A percentile compares a stretch with the other conserved stretches of the same genome.
These are phyloP conservation scores for Dromaius novaehollandiae DNA, from an alignment of 2,113 vertebrate genomes.

Conservation along the genomic window DNA sequence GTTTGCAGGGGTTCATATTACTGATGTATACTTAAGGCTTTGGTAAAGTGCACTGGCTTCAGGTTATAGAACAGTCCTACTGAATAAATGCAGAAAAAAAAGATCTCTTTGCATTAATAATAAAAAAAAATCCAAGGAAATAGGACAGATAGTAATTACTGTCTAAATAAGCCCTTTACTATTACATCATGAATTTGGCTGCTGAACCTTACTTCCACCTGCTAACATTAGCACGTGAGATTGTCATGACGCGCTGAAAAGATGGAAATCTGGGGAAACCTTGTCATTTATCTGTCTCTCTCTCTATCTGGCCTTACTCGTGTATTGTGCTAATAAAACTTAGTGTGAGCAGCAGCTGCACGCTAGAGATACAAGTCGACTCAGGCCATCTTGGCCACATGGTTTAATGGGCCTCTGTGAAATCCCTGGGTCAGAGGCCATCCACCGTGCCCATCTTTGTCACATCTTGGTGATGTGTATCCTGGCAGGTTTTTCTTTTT, in stretches of 20 bases:
- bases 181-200: accelerated
- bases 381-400: conserved; percentile 67
- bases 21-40: not conserved
- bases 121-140: not conserved
- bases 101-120: not conserved
- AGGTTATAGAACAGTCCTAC: not conserved
- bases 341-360: conserved; percentile 60
- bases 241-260: not conserved
- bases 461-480: conserved; percentile 76
- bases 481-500: conserved; percentile 72
- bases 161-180: not conserved
- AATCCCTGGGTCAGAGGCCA: conserved; percentile 76
- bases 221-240: not conserved
- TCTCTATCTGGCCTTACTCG: not conserved
- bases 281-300: not conserved
- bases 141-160: not conserved
- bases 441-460: conserved; percentile 74
- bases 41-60: not conserved
- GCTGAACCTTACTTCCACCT: not conserved
- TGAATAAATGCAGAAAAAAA: not conserved
- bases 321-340: conserved; percentile 25
- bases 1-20: not conserved
- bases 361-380: conserved; percentile 32
- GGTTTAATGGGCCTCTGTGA: conserved; percentile 75
- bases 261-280: not conserved